Base-by-base conservation (phyloP, 2,888 invertebrate species). In the Lasioglossum morio region DNA sequence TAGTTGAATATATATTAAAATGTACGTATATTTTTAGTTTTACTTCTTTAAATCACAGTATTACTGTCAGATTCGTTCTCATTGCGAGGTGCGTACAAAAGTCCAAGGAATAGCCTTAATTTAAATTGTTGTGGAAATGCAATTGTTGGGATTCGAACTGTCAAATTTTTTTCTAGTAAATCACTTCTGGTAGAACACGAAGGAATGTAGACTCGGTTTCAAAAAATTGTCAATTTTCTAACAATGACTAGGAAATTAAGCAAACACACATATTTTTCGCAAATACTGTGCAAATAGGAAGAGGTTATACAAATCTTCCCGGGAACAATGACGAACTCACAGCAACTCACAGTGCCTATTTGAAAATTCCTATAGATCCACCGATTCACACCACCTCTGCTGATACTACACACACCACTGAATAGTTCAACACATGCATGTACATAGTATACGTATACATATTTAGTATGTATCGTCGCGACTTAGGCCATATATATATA, bases 301-400 rank as follows among this genome's bases (percentile, higher is more conserved):
- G 85, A 91, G 91, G 92, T 91, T 91, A 92, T 87, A 87, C 77
- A 80, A 90, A 89, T 87, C 85, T 85, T 87, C 87, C 84, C 91
- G 87, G 90, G 91, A 89, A 87, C 81, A 81, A 79, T 81, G 84
- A 82, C 79, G 81, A 73, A 78, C 79, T 79, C 73, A 79, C 60
- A 75, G 48, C 12, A 73, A 79, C 79, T 78, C 73, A 82, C 53
- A 75, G 53, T 40, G 37, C n/a, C 40, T 70, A 70, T 70, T 70
- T 70, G 40, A 70, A 70, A 40, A 40, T 70, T 70, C 70, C 40
- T 70, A 70, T 70, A 70, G 14, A 5, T 23, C 40, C 40, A 40
- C 34, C 34, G 34, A 34, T 34, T 34, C 34, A 34, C 34, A 34
- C 57, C 12, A 40, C 57, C 57, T 57, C 12, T 57, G n/a, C n/a